phyloP scores from a whole-genome alignment of 2,797 vertebrate genomes.

The Molossus molossus region DNA sequence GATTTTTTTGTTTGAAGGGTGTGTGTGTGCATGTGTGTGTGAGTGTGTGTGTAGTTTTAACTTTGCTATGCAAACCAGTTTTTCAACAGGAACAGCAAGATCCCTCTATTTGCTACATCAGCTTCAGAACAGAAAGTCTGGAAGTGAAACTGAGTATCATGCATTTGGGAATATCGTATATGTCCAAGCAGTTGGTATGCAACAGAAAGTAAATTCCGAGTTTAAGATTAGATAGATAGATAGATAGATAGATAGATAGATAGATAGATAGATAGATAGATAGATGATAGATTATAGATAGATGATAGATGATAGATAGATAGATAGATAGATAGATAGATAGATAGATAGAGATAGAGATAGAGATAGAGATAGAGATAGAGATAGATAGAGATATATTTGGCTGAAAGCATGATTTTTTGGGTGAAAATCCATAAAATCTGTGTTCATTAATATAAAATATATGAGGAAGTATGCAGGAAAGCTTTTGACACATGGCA shows the following conservation, averaged over 20 bases:
- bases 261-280: too few species aligned
- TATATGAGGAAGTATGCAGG: neutral
- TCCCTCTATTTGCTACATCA: neutral
- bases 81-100: conserved; percentile 37
- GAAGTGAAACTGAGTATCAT: neutral
- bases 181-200: neutral
- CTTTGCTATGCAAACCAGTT: conserved; percentile 13
- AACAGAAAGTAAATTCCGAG: neutral
- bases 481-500: neutral
- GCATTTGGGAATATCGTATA: neutral
- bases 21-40: too few species aligned
- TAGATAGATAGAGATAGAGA: too few species aligned
- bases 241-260: too few species aligned
- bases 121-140: conserved; percentile 53
- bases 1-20: neutral
- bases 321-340: too few species aligned
- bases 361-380: too few species aligned
- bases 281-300: too few species aligned
- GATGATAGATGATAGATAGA: too few species aligned
- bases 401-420: neutral
- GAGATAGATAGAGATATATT: too few species aligned
- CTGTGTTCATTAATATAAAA: neutral
- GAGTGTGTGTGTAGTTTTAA: neutral
- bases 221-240: neutral
- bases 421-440: neutral